Evolutionary conservation across 2,797 vertebrate genomes (phyloP).

Genomic region (Anas flavirostris): DNA sequence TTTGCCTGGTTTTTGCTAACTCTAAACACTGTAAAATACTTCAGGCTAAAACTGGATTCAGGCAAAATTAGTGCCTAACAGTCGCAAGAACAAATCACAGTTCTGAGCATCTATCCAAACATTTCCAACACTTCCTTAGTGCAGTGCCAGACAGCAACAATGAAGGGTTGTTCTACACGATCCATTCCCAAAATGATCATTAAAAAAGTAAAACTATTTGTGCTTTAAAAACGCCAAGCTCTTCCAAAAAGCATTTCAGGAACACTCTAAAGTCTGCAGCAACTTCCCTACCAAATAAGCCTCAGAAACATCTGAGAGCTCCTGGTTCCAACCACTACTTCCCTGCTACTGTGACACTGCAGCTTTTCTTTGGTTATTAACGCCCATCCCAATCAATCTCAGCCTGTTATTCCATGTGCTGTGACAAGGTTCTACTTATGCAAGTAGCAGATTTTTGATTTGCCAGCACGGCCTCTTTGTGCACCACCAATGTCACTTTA

Average conservation of each 20-base stretch:
- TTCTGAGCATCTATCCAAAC: not conserved
- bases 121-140: not conserved
- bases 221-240: not conserved
- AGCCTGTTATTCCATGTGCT: fast-evolving
- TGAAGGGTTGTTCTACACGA: fast-evolving
- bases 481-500: not conserved
- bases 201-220: not conserved
- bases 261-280: not conserved
- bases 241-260: not conserved
- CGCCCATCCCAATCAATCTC: not conserved
- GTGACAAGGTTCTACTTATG: fast-evolving
- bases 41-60: not conserved
- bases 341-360: fast-evolving
- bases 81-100: not conserved
- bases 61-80: not conserved
- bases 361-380: not conserved
- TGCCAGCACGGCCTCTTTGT: not conserved
- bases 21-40: not conserved
- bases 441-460: fast-evolving
- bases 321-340: not conserved
- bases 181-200: not conserved
- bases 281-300: not conserved
- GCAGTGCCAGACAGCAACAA: not conserved
- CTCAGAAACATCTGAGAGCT: fast-evolving
- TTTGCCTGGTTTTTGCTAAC: not conserved